Evolutionary conservation across 2,113 vertebrate genomes (phyloP).

Genomic region (Mesembrinibis cayennensis): DNA sequence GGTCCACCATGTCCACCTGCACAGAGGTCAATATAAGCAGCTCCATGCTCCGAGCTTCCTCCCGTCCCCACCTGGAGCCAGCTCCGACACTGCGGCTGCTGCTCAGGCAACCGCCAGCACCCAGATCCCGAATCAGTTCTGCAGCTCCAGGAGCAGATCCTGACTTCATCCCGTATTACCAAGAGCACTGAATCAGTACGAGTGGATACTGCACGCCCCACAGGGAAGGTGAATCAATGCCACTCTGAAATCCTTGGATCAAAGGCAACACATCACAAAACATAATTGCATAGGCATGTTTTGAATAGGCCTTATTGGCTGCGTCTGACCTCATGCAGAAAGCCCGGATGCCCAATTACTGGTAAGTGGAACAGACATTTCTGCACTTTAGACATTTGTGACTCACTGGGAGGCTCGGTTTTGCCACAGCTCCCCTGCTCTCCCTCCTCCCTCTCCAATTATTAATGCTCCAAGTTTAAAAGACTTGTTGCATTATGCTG

Average conservation of each 20-base stretch:
- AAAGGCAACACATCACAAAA: not conserved
- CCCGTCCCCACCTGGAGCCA: accelerated
- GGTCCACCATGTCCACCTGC: accelerated
- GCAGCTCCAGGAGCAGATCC: not conserved
- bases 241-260: not conserved
- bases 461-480: constrained; percentile 57
- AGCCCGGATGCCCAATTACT: constrained; percentile 46
- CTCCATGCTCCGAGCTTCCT: not conserved
- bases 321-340: constrained; percentile 55
- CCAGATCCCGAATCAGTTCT: not conserved
- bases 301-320: constrained; percentile 26
- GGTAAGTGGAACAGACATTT: constrained; percentile 38
- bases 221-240: not conserved
- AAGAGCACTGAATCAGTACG: not conserved
- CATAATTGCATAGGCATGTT: not conserved
- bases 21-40: not conserved
- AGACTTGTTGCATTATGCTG: constrained; percentile 65
- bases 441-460: constrained; percentile 47
- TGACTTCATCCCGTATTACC: accelerated
- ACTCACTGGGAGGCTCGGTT: constrained; percentile 37
- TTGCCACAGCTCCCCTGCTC: constrained; percentile 23
- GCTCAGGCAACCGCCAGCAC: not conserved
- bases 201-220: not conserved
- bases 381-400: constrained; percentile 46
- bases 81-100: accelerated